Evolutionary conservation across 2,113 vertebrate genomes (phyloP), one percentile per base, ranked within the genome.

Genomic region (Pelodiscus sinensis): DNA sequence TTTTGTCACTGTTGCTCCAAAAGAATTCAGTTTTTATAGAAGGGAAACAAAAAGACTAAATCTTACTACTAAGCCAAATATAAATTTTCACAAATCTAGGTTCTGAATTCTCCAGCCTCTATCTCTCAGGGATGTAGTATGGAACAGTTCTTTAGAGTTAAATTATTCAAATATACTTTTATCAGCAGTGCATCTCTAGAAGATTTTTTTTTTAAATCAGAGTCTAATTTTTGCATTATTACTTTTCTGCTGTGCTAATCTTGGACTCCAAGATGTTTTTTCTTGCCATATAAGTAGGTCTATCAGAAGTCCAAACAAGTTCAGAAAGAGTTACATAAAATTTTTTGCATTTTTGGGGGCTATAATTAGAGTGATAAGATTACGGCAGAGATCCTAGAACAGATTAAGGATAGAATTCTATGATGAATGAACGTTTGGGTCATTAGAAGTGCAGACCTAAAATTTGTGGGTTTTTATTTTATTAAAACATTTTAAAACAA

Each of bases 291-390:
- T 88, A 98, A 97, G 94, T 97, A 97, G 96, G 97, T 92, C 97
- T 97, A 94, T 97, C 97, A 97, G 96, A 97, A 97, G 98, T 95
- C 98, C 92, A 96, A 98, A 98, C 98, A 98, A 97, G 98, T 98
- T 98, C 93, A 95, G 96, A 96, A 96, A 90, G 89, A 95, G 96
- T 98, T 99, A 98, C 97, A 98, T 98, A 99, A 98, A 96, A 97
- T 97, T 98, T 97, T 98, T 98, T 97, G 95, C 98, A 98, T 98
- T 98, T 98, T 98, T 96, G 71, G 97, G 95, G 85, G 96, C 94
- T 96, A 97, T 98, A 98, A 99, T 99, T 99, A 98, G 97, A 98
- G 97, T 13, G 97, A 98, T 98, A 98, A 98, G 98, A 98, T 98
- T 98, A 98, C 97, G 94, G 98, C 98, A 97, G 89, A 92, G 98